phyloP scores from a whole-genome alignment of 2,888 invertebrate genomes.

The Clusia tigrina region DNA sequence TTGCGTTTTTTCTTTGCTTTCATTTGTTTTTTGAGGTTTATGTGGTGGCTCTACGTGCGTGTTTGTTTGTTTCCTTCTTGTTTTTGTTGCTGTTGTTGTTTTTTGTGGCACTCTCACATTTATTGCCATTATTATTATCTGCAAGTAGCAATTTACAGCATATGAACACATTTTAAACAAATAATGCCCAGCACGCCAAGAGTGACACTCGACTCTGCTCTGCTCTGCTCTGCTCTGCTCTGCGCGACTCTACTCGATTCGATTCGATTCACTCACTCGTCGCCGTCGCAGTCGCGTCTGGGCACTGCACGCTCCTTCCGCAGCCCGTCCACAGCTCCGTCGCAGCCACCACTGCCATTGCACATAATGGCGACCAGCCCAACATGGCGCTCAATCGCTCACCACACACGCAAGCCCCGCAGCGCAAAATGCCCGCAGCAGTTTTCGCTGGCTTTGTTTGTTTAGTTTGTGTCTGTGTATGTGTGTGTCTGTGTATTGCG shows the following conservation, averaged over 20 bases:
- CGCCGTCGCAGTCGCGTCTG: background rate
- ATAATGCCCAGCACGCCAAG: conserved; percentile 50
- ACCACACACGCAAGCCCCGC: conserved; percentile 28
- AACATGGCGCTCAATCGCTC: conserved; percentile 54
- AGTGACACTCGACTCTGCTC: conserved; percentile 42
- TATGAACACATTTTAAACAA: conserved; percentile 50
- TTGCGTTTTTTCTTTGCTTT: too few relatives aligned
- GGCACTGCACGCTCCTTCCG: conserved; percentile 48
- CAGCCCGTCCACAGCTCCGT: too few relatives aligned
- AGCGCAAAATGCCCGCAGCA: conserved; percentile 30
- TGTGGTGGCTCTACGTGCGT: too few relatives aligned
- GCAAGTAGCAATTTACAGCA: conserved; percentile 51
- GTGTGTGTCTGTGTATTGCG: conserved; percentile 25
- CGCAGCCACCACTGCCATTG: too few relatives aligned
- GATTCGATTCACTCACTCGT: background rate
- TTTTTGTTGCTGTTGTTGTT: conserved; percentile 24
- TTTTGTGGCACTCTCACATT: too few relatives aligned
- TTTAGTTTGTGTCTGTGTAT: conserved; percentile 22
- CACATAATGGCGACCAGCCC: conserved; percentile 56
- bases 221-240: conserved; percentile 9
- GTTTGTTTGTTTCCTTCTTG: conserved; percentile 3
- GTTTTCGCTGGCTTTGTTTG: conserved; percentile 25
- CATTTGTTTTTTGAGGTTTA: too few relatives aligned
- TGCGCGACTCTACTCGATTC: background rate
- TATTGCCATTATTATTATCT: conserved; percentile 43